Evolutionary conservation across 1,140 invertebrate genomes (phyloP), one percentile per base, ranked within the genome.

Genomic region (Proales similis): DNA sequence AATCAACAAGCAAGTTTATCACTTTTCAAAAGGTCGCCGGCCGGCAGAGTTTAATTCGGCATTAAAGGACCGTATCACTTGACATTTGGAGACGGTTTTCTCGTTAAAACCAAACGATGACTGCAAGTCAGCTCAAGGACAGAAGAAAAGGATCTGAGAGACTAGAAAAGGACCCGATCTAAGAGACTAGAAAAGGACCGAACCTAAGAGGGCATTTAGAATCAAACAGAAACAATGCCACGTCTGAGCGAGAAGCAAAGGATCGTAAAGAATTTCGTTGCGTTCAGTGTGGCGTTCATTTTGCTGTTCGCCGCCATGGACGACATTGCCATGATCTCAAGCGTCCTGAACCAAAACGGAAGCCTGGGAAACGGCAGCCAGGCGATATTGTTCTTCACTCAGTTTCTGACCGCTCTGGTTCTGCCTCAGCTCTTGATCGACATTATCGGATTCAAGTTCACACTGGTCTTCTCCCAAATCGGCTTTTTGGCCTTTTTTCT

Each of bases 401-500:
- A 39, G 45, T 57, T 57, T 57, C 30, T 57, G 2, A 57, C 51
- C 20, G 36, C 36, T 24, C 29, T 57, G 5, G 51, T 57, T 1
- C 45, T 36, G 51, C 51, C 51, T 11, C 51, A 57, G n/a, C 36
- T 42, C 9, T 3, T 57, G 1, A 57, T 57, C 20, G 51, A 57
- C 7, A n/a, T 57, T 20, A 57, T 57, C 1, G 51, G 51, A n/a
- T 57, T 57, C n/a, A 57, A 57, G 30, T 57, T 57, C 30, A 57
- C 51, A 42, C 26, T 57, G 7, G 27, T 39, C 22, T 7, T 42
- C 4, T 36, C 51, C 11, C n/a, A 57, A 20, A 12, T n/a, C 19
- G 39, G 17, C 20, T 57, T 42, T 12, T 22, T 57, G 7, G 20
- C 45, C 9, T 57, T 57, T 26, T 42, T 57, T 22, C 6, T 43